A percentile compares a stretch with the other conserved stretches of the same genome.
Conservation (phyloP, 1,140 invertebrate genomes). For the Drosophila cardini region DNA sequence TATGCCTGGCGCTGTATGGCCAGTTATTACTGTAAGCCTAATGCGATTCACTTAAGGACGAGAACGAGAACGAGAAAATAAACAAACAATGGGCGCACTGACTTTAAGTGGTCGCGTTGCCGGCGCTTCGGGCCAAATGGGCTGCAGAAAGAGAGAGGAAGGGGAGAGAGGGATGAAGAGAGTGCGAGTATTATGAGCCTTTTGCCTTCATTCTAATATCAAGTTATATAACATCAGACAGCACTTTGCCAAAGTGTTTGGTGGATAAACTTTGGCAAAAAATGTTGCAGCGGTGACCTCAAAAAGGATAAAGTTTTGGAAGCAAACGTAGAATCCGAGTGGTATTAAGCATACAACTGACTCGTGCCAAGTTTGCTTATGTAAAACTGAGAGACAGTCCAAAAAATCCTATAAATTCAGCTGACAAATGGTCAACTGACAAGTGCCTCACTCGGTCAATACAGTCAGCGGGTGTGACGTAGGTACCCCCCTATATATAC, state of each 20-base stretch:
- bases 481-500: constrained; percentile 5
- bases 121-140: constrained; percentile 44
- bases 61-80: constrained; percentile 25
- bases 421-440: constrained; percentile 77
- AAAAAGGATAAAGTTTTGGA: constrained; percentile 27
- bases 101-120: constrained; percentile 46
- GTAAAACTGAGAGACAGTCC: constrained; percentile 33
- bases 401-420: constrained; percentile 47
- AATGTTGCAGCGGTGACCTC: constrained; percentile 59
- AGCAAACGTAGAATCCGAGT: neutral
- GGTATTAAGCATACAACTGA: constrained; percentile 7
- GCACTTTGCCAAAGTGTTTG: constrained; percentile 46
- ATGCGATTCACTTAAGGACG: constrained; percentile 34
- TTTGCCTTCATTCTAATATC: constrained; percentile 46
- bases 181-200: constrained; percentile 33
- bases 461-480: constrained; percentile 34
- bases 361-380: constrained; percentile 47
- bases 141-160: neutral
- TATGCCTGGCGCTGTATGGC: neutral
- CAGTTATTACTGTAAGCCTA: constrained; percentile 36
- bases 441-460: constrained; percentile 13
- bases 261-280: constrained; percentile 54
- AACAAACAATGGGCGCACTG: constrained; percentile 49
- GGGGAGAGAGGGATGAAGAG: neutral
- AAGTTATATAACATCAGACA: constrained; percentile 72